phyloP scores from a whole-genome alignment of 2,797 vertebrate species.

The Sylvia borin region DNA sequence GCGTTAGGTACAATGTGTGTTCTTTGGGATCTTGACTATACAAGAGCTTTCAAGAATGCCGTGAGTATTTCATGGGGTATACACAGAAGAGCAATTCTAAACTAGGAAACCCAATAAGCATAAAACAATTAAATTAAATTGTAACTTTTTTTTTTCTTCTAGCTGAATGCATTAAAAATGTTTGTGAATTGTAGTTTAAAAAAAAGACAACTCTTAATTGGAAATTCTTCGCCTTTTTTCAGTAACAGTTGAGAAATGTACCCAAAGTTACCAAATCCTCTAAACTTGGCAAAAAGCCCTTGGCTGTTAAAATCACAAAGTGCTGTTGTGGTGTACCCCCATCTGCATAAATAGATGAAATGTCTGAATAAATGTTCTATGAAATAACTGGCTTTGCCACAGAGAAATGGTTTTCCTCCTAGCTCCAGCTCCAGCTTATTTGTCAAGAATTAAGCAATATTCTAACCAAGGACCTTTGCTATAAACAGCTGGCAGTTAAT shows the following conservation, averaged over 20 bases:
- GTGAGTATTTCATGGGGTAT: background rate
- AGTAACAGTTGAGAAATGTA: background rate
- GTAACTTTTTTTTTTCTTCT: background rate
- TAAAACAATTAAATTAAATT: background rate
- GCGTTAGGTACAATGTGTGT: background rate
- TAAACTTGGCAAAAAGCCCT: background rate
- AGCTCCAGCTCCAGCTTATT: background rate
- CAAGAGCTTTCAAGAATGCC: background rate
- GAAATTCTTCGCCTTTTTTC: background rate
- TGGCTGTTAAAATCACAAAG: background rate
- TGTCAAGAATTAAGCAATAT: background rate
- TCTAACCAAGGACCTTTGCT: background rate
- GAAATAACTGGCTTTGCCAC: background rate
- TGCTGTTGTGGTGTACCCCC: background rate
- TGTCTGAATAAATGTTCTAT: background rate
- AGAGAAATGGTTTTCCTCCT: background rate
- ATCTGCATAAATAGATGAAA: background rate
- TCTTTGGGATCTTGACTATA: background rate
- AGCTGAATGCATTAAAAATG: background rate
- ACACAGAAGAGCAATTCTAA: background rate
- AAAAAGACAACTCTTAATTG: background rate
- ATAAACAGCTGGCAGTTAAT: background rate
- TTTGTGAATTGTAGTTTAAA: background rate
- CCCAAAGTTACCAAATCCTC: background rate
- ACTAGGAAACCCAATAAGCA: background rate